Conservation (phyloP, 2,888 invertebrate species). For the Leptinotarsa tumamoca region DNA sequence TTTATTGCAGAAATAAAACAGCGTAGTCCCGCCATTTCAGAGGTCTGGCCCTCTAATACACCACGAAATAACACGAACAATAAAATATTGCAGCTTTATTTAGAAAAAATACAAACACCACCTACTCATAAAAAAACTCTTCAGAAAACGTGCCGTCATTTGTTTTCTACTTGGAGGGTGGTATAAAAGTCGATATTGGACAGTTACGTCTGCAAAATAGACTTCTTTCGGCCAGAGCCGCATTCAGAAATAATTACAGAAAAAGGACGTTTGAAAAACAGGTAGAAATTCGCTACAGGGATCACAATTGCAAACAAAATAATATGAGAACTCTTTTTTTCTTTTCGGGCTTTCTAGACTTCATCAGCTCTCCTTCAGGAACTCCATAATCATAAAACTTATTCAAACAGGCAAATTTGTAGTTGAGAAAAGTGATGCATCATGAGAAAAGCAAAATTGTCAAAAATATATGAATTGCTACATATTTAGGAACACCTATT, state of each 20-base stretch:
- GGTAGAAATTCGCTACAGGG: too few species aligned
- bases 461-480: too few species aligned
- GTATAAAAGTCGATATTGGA: slow-evolving; percentile 36
- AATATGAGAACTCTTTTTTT: too few species aligned
- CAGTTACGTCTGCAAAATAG: slow-evolving; percentile 38
- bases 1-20: slow-evolving; percentile 43
- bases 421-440: too few species aligned
- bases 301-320: too few species aligned
- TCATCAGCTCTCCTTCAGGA: too few species aligned
- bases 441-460: too few species aligned
- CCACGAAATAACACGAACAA: slow-evolving; percentile 34
- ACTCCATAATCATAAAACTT: too few species aligned
- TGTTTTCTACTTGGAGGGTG: slow-evolving; percentile 38
- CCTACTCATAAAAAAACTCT: slow-evolving; percentile 46
- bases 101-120: slow-evolving; percentile 49
- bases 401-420: too few species aligned
- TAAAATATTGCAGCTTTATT: slow-evolving; percentile 47
- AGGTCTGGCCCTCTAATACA: slow-evolving; percentile 29
- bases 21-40: slow-evolving; percentile 26
- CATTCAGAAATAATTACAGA: not conserved
- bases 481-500: too few species aligned
- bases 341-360: too few species aligned
- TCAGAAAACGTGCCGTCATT: slow-evolving; percentile 45
- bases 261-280: not conserved
- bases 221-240: slow-evolving; percentile 13